These are phyloP conservation scores for Aleiodes alternator DNA, from an alignment of 2,888 invertebrate genomes.

Conservation along the genomic window DNA sequence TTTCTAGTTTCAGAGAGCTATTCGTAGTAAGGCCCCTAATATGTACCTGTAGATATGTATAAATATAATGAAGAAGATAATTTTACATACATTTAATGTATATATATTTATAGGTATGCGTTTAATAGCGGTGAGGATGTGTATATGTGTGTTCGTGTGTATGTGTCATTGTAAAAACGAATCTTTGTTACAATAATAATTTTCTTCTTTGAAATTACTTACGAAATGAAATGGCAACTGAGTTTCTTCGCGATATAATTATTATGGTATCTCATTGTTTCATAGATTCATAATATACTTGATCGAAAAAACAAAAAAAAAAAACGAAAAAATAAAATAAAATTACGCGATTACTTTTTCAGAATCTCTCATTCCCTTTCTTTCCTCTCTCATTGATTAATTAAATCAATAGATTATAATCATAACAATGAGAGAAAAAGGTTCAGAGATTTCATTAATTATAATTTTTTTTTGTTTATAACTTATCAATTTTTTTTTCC, in stretches of 20 bases:
- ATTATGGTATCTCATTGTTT: slow-evolving; percentile 9
- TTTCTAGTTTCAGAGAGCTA: slow-evolving; percentile 38
- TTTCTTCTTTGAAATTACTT: slow-evolving; percentile 6
- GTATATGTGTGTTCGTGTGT: slow-evolving; percentile 13
- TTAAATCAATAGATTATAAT: slow-evolving; percentile 58
- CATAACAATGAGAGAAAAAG: slow-evolving; percentile 44
- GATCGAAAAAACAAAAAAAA: slow-evolving; percentile 5
- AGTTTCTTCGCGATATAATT: slow-evolving; percentile 16
- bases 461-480: background rate
- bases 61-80: slow-evolving; percentile 48
- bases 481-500: slow-evolving; percentile 11
- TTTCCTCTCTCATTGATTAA: slow-evolving; percentile 8
- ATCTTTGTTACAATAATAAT: slow-evolving; percentile 12
- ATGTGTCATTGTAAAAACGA: slow-evolving; percentile 34
- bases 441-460: background rate
- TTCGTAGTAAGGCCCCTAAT: slow-evolving; percentile 41
- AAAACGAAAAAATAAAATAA: background rate
- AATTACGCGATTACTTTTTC: slow-evolving; percentile 18
- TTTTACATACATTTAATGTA: slow-evolving; percentile 46
- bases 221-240: slow-evolving; percentile 24
- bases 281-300: slow-evolving; percentile 22
- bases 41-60: slow-evolving; percentile 52
- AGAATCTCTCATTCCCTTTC: slow-evolving; percentile 8
- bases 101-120: slow-evolving; percentile 39
- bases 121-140: slow-evolving; percentile 32